Conservation (phyloP, 2,888 invertebrate genomes). For the Tenthredo scrophulariae region DNA sequence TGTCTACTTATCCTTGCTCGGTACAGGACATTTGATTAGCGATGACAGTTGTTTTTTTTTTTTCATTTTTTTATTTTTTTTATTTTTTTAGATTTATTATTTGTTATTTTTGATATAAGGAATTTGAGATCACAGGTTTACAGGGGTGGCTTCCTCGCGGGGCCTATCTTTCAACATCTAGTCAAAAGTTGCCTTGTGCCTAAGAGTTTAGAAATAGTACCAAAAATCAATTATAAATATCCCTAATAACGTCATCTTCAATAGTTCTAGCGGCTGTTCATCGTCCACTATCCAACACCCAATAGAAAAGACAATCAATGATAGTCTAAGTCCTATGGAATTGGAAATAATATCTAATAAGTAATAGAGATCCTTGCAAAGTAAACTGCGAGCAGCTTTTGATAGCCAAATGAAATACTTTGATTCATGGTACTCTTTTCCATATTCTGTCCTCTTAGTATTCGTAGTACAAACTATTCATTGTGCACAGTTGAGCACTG, state of each 20-base stretch:
- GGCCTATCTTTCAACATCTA: slow-evolving; percentile 31
- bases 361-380: neutral
- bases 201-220: slow-evolving; percentile 28
- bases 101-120: slow-evolving; percentile 58
- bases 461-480: slow-evolving; percentile 45
- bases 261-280: neutral
- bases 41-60: slow-evolving; percentile 49
- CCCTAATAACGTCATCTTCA: neutral
- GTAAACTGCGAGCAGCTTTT: neutral
- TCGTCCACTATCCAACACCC: neutral
- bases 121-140: slow-evolving; percentile 63
- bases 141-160: slow-evolving; percentile 45
- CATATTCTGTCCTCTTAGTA: neutral
- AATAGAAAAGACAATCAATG: slow-evolving; percentile 11
- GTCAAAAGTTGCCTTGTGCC: slow-evolving; percentile 44
- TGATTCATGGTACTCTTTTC: neutral
- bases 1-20: slow-evolving; percentile 31
- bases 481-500: slow-evolving; percentile 52
- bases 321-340: neutral
- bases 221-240: neutral
- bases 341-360: neutral
- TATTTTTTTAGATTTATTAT: slow-evolving; percentile 42
- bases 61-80: slow-evolving; percentile 41
- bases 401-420: neutral
- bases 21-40: slow-evolving; percentile 52